These are phyloP conservation scores for Poecile atricapillus DNA, from an alignment of 2,113 vertebrate genomes.

Conservation along the genomic window DNA sequence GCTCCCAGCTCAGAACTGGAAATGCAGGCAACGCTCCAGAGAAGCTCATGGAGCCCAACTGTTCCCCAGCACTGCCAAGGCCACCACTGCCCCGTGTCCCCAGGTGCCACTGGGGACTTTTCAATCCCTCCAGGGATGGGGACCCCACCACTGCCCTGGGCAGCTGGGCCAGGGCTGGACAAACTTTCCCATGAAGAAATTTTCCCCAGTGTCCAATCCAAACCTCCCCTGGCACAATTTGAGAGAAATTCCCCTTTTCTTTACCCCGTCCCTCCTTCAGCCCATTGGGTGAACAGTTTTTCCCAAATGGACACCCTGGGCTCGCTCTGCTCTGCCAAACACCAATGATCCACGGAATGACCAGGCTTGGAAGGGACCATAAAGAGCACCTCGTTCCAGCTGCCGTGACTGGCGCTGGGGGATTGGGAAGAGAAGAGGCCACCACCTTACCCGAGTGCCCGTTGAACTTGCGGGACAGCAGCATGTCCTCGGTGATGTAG, in stretches of 20 bases:
- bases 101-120: not conserved
- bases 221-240: not conserved
- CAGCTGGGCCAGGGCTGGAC: not conserved
- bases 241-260: not conserved
- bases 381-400: no score
- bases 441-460: slow-evolving; percentile 85
- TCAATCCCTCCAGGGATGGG: not conserved
- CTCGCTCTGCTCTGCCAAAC: not conserved
- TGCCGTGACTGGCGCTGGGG: accelerated
- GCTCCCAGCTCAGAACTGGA: not conserved
- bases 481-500: slow-evolving; percentile 98
- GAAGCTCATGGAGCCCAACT: not conserved
- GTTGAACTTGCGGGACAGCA: slow-evolving; percentile 85
- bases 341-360: not conserved
- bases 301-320: accelerated
- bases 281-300: accelerated
- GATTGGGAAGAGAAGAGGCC: accelerated
- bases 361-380: not conserved
- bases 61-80: not conserved
- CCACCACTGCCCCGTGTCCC: accelerated
- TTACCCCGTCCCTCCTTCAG: not conserved
- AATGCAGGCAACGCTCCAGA: not conserved
- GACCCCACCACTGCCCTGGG: not conserved
- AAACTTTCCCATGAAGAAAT: not conserved
- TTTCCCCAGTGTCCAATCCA: not conserved